phyloP scores from a whole-genome alignment of 1,140 invertebrate species.

The Temnothorax nylanderi region DNA sequence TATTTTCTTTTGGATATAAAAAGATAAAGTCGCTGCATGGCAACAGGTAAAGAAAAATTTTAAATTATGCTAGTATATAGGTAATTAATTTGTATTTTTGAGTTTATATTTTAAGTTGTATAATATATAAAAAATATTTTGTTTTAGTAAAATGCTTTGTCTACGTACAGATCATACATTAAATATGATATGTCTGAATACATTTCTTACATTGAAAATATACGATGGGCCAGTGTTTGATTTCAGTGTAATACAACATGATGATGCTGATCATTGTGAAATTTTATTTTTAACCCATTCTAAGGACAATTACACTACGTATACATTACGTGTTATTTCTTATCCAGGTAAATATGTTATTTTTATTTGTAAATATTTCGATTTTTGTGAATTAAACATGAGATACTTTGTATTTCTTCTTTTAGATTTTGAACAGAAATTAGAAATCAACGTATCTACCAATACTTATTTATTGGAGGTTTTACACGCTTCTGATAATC shows the following conservation, averaged over 20 bases:
- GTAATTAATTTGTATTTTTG: background rate
- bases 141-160: slow-evolving; percentile 71
- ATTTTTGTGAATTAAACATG: background rate
- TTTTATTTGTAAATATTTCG: background rate
- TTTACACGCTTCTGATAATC: slow-evolving; percentile 71
- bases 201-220: slow-evolving; percentile 75
- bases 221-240: slow-evolving; percentile 71
- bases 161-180: slow-evolving; percentile 72
- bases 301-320: slow-evolving; percentile 28
- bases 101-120: background rate
- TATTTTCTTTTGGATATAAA: slow-evolving; percentile 65
- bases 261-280: slow-evolving; percentile 64
- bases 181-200: slow-evolving; percentile 74
- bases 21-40: slow-evolving; percentile 74
- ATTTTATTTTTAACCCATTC: slow-evolving; percentile 74
- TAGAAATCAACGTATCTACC: slow-evolving; percentile 77
- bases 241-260: slow-evolving; percentile 74
- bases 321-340: slow-evolving; percentile 74
- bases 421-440: slow-evolving; percentile 78
- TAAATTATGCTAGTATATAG: background rate
- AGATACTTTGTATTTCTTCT: slow-evolving; percentile 23
- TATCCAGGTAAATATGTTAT: slow-evolving; percentile 76
- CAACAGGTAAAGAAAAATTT: slow-evolving; percentile 66
- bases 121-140: slow-evolving; percentile 18
- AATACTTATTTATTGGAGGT: slow-evolving; percentile 77